A percentile compares a stretch with the other conserved stretches of the same genome.
phyloP scores from a whole-genome alignment of 2,797 vertebrate genomes.

The Chaetodon trifasciatus region DNA sequence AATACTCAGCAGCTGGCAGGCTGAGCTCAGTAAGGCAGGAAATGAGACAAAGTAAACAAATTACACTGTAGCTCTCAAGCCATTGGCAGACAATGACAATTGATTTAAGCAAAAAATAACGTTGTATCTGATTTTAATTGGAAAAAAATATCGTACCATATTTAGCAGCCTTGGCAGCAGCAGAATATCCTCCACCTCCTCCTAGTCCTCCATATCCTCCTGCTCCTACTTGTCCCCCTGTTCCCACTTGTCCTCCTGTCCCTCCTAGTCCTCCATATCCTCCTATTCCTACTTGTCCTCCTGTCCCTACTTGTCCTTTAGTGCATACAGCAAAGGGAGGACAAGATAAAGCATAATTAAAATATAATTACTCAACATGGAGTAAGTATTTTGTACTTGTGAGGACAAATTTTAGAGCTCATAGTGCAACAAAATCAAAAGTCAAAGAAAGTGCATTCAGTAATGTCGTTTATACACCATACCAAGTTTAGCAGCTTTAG shows the following conservation, averaged over 20 bases:
- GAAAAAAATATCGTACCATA: conserved; percentile 35
- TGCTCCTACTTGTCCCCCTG: not conserved
- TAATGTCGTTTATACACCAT: not conserved
- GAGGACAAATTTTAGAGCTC: not conserved
- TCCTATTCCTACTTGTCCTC: not conserved
- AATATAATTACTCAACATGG: not conserved
- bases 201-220: conserved; percentile 5
- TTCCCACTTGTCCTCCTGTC: conserved; percentile 26
- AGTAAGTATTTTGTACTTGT: not conserved
- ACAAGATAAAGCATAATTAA: not conserved
- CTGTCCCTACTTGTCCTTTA: conserved; percentile 29
- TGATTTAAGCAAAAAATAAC: not conserved
- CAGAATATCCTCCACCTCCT: conserved; percentile 39
- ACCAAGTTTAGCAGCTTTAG: conserved; percentile 85
- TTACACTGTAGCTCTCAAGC: not conserved
- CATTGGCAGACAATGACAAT: not conserved
- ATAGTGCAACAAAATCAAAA: not conserved
- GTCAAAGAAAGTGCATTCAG: not conserved
- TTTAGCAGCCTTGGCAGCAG: conserved; percentile 67
- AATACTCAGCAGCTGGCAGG: not conserved
- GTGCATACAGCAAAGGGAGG: not conserved
- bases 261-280: conserved; percentile 26
- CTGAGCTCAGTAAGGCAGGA: not conserved
- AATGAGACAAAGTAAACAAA: not conserved
- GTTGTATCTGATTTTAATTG: not conserved